phyloP scores from a whole-genome alignment of 2,113 vertebrate genomes.

The Miniopterus natalensis region DNA sequence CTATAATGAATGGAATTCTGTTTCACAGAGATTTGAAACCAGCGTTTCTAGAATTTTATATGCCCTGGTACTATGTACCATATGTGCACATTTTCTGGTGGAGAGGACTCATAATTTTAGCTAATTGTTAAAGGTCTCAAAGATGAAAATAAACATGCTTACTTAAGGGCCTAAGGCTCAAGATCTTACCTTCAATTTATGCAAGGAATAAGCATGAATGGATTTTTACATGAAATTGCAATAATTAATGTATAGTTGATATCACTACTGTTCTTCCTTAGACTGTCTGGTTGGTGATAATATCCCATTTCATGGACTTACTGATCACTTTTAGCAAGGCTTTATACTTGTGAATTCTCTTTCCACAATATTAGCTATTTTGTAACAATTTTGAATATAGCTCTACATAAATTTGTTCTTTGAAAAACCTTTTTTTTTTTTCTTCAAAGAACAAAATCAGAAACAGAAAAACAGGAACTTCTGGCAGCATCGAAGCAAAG shows the following conservation, averaged over 20 bases:
- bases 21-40: conserved; percentile 39
- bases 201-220: background rate
- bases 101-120: conserved; percentile 36
- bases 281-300: conserved; percentile 73
- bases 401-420: conserved; percentile 78
- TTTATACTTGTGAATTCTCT: conserved; percentile 69
- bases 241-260: background rate
- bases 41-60: background rate
- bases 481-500: conserved; percentile 78
- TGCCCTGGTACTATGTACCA: background rate
- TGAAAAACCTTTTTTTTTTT: conserved; percentile 34
- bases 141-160: conserved; percentile 37
- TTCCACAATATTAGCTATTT: conserved; percentile 73
- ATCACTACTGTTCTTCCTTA: background rate
- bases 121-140: conserved; percentile 29
- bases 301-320: conserved; percentile 82
- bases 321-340: conserved; percentile 66
- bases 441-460: conserved; percentile 41
- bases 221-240: conserved; percentile 33
- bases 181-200: conserved; percentile 32
- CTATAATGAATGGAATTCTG: conserved; percentile 24
- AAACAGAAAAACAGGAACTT: conserved; percentile 76
- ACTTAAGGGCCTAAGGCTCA: background rate
- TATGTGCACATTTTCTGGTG: conserved; percentile 16
- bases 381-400: conserved; percentile 72